Conservation (phyloP, 2,888 invertebrate genomes). For the Tipula confusa region DNA sequence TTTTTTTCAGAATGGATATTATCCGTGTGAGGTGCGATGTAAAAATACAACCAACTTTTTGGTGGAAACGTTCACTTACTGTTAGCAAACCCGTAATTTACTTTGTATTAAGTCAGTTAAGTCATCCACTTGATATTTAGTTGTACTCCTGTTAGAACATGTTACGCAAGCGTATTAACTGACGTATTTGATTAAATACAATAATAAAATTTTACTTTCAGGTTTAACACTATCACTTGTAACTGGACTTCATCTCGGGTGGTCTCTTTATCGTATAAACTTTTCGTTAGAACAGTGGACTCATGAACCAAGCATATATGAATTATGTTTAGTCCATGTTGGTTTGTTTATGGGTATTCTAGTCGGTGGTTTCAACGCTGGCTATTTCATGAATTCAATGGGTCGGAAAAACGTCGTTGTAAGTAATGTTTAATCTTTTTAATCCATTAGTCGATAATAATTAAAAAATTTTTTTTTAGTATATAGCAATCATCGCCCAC, state of each 20-base stretch:
- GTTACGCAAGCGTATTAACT: too few species aligned
- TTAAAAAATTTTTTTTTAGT: constrained; percentile 7
- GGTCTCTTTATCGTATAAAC: constrained; percentile 6
- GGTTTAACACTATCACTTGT: not conserved
- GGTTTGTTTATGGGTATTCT: constrained; percentile 15
- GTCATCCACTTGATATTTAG: too few species aligned
- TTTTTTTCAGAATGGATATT: too few species aligned
- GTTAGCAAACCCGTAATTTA: too few species aligned
- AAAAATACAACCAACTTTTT: too few species aligned
- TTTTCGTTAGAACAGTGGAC: not conserved
- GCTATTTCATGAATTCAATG: not conserved
- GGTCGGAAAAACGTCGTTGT: not conserved
- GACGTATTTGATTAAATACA: too few species aligned
- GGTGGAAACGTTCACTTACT: too few species aligned
- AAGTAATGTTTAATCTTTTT: not conserved
- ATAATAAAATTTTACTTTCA: not conserved
- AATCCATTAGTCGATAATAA: not conserved
- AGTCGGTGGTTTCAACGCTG: constrained; percentile 13
- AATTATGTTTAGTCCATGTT: not conserved
- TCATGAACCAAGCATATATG: not conserved
- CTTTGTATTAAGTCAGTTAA: too few species aligned
- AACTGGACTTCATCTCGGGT: not conserved
- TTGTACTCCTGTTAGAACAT: too few species aligned
- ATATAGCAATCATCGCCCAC: not conserved
- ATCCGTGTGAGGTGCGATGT: too few species aligned